Base-by-base conservation (phyloP, 2,797 vertebrate genomes). In the Liasis olivaceus region DNA sequence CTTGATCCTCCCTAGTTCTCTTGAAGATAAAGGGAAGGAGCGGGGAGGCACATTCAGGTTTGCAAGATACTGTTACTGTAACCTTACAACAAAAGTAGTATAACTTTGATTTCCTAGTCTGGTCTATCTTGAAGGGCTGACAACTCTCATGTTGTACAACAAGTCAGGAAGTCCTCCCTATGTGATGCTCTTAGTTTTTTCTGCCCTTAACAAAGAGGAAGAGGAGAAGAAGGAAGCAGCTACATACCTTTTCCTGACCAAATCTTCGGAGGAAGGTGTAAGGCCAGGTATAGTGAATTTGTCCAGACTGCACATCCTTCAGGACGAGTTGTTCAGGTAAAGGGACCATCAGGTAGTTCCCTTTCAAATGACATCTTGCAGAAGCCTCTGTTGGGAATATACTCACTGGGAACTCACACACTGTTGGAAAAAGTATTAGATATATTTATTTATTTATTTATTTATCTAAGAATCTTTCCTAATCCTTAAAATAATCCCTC, bases 201-300 rank as follows among this genome's bases (percentile, higher is more conserved):
- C n/a, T n/a, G n/a, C 20, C 8, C 0, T 22, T 42, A 77, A 60
- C 26, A 36, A 42, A 22, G 20, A 24, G 54, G 12, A 28, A 31
- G 66, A 54, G 22, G 20, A 81, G 1, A 4, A 22, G 26, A 60
- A 60, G 26, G 36, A 77, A 31, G 54, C 54, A 2, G 17, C 1
- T 15, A n/a, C 94, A 96, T 96, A 99, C 99, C 98, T 99, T 98
- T 93, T 98, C 97, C 17, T 98, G 98, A 94, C 99, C 98, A 56
- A 98, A 99, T 95, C 98, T 98, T 63, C 99, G 98, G 60, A 99
- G 95, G 88, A 98, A 97, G 14, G 81, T 92, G 93, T 99, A 99
- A 1, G 99, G 98, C 99, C 99, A 99, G 93, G 89, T 89, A 91
- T 98, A 98, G 93, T 98, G 93, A 5, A 95, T 24, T 64, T 98